Conservation (phyloP, 53 echinoderm and acorn worm species). For the Henricia sp. region DNA sequence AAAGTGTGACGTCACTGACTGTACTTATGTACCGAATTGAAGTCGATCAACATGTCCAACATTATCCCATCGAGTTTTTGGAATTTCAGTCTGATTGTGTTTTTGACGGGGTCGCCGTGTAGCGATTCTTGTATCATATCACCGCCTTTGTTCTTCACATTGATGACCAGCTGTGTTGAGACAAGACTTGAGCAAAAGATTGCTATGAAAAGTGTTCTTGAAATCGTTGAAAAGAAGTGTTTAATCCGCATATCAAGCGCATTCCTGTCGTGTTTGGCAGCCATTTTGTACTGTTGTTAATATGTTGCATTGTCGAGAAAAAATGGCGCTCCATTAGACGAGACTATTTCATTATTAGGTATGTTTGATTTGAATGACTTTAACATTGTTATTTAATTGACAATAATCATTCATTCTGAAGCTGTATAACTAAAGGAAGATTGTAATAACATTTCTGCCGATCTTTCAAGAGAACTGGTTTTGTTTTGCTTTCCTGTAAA, state of each 20-base stretch:
- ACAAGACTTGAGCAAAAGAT: constrained; percentile 12
- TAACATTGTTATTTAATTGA: no score
- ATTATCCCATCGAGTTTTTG: constrained; percentile 95
- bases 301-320: no score
- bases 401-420: no score
- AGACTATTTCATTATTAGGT: constrained; percentile 19
- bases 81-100: constrained; percentile 83
- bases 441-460: no score
- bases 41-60: constrained; percentile 89
- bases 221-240: no score
- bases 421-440: no score
- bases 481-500: neutral
- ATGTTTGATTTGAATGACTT: neutral
- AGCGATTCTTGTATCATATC: constrained; percentile 94
- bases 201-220: neutral
- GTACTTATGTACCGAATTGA: constrained; percentile 90
- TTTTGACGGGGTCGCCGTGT: constrained; percentile 74
- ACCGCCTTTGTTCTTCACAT: constrained; percentile 98
- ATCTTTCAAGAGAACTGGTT: neutral
- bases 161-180: constrained; percentile 87
- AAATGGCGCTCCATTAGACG: constrained; percentile 3
- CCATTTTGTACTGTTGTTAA: constrained; percentile 38
- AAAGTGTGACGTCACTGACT: no score
- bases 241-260: no score
- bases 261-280: neutral